phyloP scores from a whole-genome alignment of 92 coral and sea anemone genomes.

The Blastomussa wellsi region DNA sequence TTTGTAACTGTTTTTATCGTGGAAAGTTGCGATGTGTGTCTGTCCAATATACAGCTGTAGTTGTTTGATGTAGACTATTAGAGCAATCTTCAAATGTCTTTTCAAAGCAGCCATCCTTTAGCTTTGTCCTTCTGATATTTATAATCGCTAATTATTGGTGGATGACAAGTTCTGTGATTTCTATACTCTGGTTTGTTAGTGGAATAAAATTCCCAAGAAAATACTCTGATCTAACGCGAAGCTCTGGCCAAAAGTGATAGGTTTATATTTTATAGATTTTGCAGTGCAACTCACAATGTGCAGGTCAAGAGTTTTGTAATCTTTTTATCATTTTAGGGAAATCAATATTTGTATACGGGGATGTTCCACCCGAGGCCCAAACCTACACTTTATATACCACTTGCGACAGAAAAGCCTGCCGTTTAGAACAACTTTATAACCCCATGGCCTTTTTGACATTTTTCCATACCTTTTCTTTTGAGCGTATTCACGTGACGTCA shows the following conservation, averaged over 20 bases:
- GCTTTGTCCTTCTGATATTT: neutral
- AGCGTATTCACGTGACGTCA: no score
- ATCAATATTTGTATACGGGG: no score
- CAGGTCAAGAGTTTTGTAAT: neutral
- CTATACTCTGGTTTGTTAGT: no score
- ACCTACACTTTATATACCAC: no score
- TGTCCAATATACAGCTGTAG: neutral
- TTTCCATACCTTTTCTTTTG: no score
- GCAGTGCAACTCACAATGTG: neutral
- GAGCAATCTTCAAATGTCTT: neutral
- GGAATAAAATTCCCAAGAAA: neutral
- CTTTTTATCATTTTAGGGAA: neutral
- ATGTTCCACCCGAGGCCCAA: no score
- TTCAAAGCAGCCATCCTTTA: neutral
- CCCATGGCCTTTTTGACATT: no score
- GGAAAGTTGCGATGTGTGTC: neutral
- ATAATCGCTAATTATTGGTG: neutral
- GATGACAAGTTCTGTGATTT: no score
- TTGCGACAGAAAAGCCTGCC: no score
- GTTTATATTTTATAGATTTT: neutral
- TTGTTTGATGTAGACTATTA: neutral
- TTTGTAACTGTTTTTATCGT: neutral
- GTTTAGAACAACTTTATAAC: no score
- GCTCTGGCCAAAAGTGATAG: neutral
- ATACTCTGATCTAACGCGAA: neutral